These are phyloP conservation scores for Pecten maximus DNA, from an alignment of 2,888 invertebrate genomes.

Conservation along the genomic window DNA sequence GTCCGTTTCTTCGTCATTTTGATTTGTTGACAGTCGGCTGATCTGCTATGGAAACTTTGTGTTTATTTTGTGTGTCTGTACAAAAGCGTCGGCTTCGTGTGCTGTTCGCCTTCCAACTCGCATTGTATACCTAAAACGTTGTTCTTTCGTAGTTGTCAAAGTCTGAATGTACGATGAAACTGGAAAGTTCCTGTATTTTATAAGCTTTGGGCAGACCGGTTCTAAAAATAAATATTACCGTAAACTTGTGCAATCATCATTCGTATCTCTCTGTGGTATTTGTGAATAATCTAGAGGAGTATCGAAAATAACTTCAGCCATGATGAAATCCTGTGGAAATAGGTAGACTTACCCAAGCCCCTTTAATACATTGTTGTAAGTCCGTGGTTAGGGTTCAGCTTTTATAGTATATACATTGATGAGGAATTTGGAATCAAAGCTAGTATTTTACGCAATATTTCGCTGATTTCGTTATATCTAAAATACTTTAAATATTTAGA, in stretches of 20 bases:
- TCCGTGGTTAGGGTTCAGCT: no score
- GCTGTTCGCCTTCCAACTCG: background rate
- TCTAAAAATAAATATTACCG: constrained; percentile 24
- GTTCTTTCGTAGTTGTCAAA: background rate
- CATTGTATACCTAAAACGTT: background rate
- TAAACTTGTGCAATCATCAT: background rate
- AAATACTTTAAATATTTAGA: no score
- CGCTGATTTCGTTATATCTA: no score
- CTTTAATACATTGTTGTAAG: no score
- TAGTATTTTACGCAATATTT: no score
- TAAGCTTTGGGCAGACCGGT: background rate
- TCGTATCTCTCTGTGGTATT: background rate
- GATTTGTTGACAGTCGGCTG: background rate
- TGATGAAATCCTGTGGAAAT: background rate
- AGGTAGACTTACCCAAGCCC: background rate
- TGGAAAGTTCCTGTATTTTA: constrained; percentile 26
- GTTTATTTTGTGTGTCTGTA: background rate
- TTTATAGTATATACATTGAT: no score
- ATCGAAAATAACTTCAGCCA: background rate
- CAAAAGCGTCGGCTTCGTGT: background rate
- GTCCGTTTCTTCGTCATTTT: constrained; percentile 25
- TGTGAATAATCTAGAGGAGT: background rate
- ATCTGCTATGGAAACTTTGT: background rate
- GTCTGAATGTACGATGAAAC: background rate
- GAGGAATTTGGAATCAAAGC: no score